Evolutionary conservation across 2,888 invertebrate species (phyloP).

Genomic region (Beris chalybata): DNA sequence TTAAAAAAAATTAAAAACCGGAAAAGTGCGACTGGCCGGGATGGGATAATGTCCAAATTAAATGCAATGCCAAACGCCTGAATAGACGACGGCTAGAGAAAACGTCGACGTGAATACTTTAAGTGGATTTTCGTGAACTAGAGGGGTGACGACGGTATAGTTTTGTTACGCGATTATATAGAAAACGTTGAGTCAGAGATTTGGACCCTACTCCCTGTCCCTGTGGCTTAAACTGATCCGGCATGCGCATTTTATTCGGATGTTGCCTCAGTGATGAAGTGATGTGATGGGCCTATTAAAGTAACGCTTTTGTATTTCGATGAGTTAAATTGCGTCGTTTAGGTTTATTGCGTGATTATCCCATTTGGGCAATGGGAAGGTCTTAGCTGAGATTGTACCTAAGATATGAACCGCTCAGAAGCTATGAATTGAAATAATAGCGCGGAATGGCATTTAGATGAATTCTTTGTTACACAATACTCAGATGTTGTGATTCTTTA

Average conservation of each 20-base stretch:
- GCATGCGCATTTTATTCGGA: conserved; percentile 29
- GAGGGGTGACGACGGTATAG: conserved; percentile 21
- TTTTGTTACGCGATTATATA: not conserved
- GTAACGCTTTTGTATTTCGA: conserved; percentile 16
- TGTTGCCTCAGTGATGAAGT: conserved; percentile 20
- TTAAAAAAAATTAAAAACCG: not conserved
- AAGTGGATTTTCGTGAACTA: conserved; percentile 28
- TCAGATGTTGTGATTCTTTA: no score
- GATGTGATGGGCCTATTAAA: conserved; percentile 16
- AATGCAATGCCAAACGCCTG: not conserved
- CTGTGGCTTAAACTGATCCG: conserved; percentile 24
- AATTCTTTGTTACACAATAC: no score
- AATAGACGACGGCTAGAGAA: not conserved
- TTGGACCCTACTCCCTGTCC: not conserved
- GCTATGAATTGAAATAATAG: no score
- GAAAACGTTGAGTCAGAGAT: not conserved
- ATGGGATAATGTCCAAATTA: not conserved
- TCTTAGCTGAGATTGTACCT: no score
- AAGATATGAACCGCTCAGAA: no score
- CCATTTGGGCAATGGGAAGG: no score
- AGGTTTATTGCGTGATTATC: no score
- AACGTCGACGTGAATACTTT: conserved; percentile 29
- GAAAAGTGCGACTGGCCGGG: not conserved
- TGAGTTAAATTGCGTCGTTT: conserved; percentile 1
- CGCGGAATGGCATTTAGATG: no score